Evolutionary conservation across 2,888 invertebrate genomes (phyloP).

Genomic region (Hypolimnas misippus): DNA sequence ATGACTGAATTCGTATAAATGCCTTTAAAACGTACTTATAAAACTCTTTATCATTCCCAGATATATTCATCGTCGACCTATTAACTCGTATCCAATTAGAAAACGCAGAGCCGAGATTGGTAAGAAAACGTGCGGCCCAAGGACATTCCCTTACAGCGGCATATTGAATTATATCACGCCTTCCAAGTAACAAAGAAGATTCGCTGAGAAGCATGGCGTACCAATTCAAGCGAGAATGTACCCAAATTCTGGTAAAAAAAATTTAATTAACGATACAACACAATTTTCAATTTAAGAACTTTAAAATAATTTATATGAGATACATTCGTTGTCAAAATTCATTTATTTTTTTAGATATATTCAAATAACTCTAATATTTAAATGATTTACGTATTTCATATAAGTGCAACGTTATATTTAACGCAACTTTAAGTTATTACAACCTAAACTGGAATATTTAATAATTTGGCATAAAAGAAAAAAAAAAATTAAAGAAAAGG

Average conservation of each 20-base stretch:
- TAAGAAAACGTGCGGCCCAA: slow-evolving; percentile 65
- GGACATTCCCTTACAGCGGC: slow-evolving; percentile 67
- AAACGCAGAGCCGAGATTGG: slow-evolving; percentile 59
- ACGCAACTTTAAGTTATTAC: no score
- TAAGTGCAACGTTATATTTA: no score
- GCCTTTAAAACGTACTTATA: slow-evolving; percentile 37
- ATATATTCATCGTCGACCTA: slow-evolving; percentile 50
- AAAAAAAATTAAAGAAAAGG: background rate
- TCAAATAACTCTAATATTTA: no score
- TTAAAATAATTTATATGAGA: no score
- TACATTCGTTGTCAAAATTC: no score
- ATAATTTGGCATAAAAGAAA: no score
- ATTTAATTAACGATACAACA: background rate
- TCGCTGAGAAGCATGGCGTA: slow-evolving; percentile 64
- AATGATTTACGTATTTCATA: no score
- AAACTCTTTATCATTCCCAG: slow-evolving; percentile 49
- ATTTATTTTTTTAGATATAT: no score
- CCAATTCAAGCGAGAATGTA: slow-evolving; percentile 67
- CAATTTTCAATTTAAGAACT: no score
- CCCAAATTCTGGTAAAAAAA: slow-evolving; percentile 61
- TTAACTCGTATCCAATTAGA: slow-evolving; percentile 58
- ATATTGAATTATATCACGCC: slow-evolving; percentile 60
- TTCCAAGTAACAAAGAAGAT: slow-evolving; percentile 60
- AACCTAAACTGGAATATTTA: no score
- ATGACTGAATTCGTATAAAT: no score